Conservation (phyloP, 2,888 invertebrate genomes). For the Stenodema calcarata region DNA sequence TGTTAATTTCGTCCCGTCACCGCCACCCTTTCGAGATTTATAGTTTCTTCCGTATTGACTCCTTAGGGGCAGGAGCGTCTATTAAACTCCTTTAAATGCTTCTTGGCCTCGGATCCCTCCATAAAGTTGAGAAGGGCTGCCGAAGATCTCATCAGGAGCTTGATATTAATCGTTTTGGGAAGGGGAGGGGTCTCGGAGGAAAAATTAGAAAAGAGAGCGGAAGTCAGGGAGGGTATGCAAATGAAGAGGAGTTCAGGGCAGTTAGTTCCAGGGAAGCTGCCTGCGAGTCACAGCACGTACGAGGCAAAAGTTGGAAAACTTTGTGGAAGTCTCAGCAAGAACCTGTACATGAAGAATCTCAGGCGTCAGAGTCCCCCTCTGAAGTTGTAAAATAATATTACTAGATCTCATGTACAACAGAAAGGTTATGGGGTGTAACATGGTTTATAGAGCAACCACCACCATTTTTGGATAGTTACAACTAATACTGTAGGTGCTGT, state of each 20-base stretch:
- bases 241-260: neutral
- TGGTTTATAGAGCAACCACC: too few relatives aligned
- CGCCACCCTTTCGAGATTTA: constrained; percentile 46
- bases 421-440: too few relatives aligned
- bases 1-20: constrained; percentile 44
- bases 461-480: too few relatives aligned
- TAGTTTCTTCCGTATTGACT: constrained; percentile 44
- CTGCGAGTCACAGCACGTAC: neutral
- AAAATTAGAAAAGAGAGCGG: neutral
- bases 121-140: neutral
- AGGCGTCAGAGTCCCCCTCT: neutral
- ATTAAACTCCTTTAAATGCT: constrained; percentile 47
- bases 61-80: constrained; percentile 40
- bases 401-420: too few relatives aligned
- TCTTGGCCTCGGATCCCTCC: constrained; percentile 9
- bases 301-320: neutral
- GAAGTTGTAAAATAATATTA: too few relatives aligned
- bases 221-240: constrained; percentile 14
- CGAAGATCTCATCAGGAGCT: constrained; percentile 28
- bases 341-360: neutral
- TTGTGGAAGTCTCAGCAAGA: neutral
- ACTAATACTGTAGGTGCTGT: too few relatives aligned
- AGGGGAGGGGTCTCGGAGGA: neutral
- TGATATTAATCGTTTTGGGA: constrained; percentile 29
- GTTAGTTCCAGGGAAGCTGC: neutral